Evolutionary conservation across 2,797 vertebrate genomes (phyloP).

Genomic region (Crocidura indochinensis): DNA sequence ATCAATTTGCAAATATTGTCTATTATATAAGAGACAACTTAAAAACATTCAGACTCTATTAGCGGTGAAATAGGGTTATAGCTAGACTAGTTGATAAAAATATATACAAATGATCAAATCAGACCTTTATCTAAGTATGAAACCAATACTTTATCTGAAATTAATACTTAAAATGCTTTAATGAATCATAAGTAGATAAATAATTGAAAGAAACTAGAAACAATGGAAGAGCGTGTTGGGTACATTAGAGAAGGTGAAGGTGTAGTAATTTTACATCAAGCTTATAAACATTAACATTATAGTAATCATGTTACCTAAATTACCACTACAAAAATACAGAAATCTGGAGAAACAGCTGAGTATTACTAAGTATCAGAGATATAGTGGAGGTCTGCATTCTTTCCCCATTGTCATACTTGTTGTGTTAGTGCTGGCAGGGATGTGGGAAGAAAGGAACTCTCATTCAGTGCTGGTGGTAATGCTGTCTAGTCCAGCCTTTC

Average conservation of each 20-base stretch:
- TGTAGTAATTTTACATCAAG: no score
- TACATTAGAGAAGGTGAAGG: no score
- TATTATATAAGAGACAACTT: neutral
- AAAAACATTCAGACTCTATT: conserved; percentile 5
- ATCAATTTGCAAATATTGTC: neutral
- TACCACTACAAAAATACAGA: neutral
- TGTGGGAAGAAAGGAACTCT: no score
- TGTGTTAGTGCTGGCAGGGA: no score
- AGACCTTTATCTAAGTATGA: neutral
- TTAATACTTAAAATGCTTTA: neutral
- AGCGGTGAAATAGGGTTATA: neutral
- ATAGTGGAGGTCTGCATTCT: neutral
- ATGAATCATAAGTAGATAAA: neutral
- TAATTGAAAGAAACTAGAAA: neutral
- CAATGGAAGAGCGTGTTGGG: no score
- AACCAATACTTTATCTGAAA: conserved; percentile 25
- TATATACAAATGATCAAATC: neutral
- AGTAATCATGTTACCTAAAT: no score
- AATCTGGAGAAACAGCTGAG: neutral
- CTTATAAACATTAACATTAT: no score
- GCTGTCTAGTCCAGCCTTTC: no score
- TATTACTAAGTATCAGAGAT: conserved; percentile 7
- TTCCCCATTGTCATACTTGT: no score
- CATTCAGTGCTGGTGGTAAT: no score
- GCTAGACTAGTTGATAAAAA: conserved; percentile 17